phyloP scores from a whole-genome alignment of 2,113 vertebrate species.

The Oxyura jamaicensis region DNA sequence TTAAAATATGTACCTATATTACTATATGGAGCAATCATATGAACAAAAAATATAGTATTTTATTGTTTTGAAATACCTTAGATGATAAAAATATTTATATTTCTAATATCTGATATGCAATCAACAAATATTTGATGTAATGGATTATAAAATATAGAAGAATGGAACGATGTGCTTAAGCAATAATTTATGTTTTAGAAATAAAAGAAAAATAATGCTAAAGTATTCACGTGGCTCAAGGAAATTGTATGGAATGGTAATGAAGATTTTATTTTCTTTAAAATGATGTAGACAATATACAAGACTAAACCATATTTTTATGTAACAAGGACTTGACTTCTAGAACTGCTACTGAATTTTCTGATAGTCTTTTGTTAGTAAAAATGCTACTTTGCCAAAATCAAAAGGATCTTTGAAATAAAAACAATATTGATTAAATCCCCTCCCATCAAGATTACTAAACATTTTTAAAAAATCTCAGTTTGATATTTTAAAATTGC shows the following conservation, averaged over 20 bases:
- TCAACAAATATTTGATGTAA: background rate
- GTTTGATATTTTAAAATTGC: background rate
- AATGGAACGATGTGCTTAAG: background rate
- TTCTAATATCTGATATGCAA: background rate
- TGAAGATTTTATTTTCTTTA: background rate
- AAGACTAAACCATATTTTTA: background rate
- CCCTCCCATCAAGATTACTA: background rate
- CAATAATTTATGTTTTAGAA: background rate
- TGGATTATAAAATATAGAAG: background rate
- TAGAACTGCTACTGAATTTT: background rate
- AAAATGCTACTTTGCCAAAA: background rate
- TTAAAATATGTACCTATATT: background rate
- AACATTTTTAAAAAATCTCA: background rate
- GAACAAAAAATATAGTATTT: background rate
- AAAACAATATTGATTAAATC: background rate
- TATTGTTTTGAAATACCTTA: background rate
- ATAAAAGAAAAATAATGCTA: background rate
- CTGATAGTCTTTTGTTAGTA: background rate
- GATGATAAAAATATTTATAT: background rate
- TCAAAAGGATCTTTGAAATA: background rate
- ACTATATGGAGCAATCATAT: background rate
- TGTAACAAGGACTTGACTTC: background rate
- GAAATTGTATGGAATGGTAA: background rate
- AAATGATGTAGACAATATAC: background rate
- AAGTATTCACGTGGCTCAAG: background rate